Conservation (phyloP, 53 echinoderm and acorn worm species). For the Actinopyga echinites region DNA sequence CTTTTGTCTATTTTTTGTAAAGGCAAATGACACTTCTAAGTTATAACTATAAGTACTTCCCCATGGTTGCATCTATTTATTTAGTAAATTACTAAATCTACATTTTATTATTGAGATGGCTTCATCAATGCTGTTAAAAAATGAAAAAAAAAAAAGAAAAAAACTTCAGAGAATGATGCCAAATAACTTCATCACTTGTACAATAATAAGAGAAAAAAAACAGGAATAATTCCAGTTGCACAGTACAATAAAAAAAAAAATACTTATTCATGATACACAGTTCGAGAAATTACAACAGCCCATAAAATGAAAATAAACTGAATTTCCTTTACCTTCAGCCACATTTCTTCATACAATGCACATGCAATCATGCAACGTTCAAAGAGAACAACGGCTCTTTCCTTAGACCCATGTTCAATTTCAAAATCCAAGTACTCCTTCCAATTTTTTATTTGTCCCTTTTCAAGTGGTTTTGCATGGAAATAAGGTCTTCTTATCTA, state of each 20-base stretch:
- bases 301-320: background rate
- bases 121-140: too few species aligned
- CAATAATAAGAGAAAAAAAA: too few species aligned
- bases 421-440: constrained; percentile 95
- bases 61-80: too few species aligned
- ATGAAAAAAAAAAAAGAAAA: too few species aligned
- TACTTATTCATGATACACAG: background rate
- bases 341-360: constrained; percentile 96
- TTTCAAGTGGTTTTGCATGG: constrained; percentile 95
- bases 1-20: background rate
- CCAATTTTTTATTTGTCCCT: constrained; percentile 95
- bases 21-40: background rate
- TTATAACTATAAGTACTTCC: too few species aligned
- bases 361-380: constrained; percentile 90
- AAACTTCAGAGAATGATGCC: too few species aligned
- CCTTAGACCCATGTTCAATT: constrained; percentile 68
- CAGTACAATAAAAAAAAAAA: background rate
- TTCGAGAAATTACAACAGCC: background rate
- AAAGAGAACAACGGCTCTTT: constrained; percentile 80
- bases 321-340: constrained; percentile 72
- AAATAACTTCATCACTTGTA: too few species aligned
- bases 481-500: constrained; percentile 98
- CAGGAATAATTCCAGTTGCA: too few species aligned
- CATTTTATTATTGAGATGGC: too few species aligned
- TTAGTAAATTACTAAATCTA: too few species aligned